Evolutionary conservation across 2,113 vertebrate species (phyloP), one percentile per base, ranked within the genome.

Genomic region (Chloropsis cyanopogon): DNA sequence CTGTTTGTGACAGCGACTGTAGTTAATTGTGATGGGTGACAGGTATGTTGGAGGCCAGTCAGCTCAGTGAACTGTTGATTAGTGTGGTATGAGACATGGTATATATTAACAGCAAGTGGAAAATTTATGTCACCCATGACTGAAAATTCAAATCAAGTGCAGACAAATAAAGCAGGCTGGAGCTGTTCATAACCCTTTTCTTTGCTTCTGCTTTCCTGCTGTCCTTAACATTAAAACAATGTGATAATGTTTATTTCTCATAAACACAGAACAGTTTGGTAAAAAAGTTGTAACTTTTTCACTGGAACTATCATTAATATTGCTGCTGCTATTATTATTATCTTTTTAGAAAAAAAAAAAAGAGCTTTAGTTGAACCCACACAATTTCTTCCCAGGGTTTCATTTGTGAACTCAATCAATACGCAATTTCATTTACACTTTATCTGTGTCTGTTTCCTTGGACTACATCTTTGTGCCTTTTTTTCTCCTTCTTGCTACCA

Each of bases 11-110:
- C 94, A 93, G 92, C 23, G 10, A 92, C 88, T 78, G 72, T 94
- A 88, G 82, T 93, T 97, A 97, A 95, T 96, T 93, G 85, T 96
- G 88, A 95, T 96, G 76, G 76, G 68, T 92, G 96, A 95, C 93
- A 95, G 92, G 92, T 78, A 94, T 1, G 0, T 95, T 90, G 88
- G 79, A 96, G 88, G 76, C 93, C 90, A 94, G 82, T 86, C 86
- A 86, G n/a, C 72, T 92, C 82, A 81, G 54, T 75, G 82, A 90
- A 90, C 79, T 92, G 79, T 71, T 95, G 85, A 91, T 54, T 69
- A 92, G 85, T 69, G 92, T 76, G 57, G 72, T 64, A 84, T 70
- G 82, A 92, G 82, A 71, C 76, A 53, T 3, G 11, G 42, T 90
- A 37, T 60, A 47, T 80, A 80, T 90, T 81, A 92, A 77, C 56